Evolutionary conservation across 2,113 vertebrate species (phyloP), one percentile per base, ranked within the genome.

Genomic region (Anarrhichthys ocellatus): DNA sequence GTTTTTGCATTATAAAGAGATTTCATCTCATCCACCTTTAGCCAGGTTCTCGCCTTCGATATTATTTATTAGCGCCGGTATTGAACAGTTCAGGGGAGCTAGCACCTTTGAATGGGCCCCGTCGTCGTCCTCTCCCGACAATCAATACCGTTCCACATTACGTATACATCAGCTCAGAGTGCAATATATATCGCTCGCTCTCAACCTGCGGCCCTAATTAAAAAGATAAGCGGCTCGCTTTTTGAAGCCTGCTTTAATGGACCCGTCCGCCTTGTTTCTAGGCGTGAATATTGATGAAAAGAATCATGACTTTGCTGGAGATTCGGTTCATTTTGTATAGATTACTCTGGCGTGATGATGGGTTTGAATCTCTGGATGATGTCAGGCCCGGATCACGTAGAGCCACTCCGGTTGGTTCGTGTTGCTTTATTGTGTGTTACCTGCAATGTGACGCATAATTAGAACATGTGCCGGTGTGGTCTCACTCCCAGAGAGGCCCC

Each of bases 1-100:
- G 40, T 84, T 92, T 52, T 92, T 93, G 90, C 90, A 90, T 92
- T 82, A 93, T 80, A 91, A 92, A 92, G 91, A 92, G 90, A 92
- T 92, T 88, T 88, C 88, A 89, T 91, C 91, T 91, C 73, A 77
- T 91, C 88, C 81, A 92, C 89, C 92, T 91, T 90, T 81, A 83
- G 88, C 84, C 83, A 89, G 84, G 83, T 91, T 91, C 56, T 88
- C 82, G 82, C 87, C 91, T 93, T 92, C 91, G 90, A 91, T 93
- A 92, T 91, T 92, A 88, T 92, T 91, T 91, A 92, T 92, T 87
- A 90, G 89, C 56, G 5, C 9, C 14, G 24, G 78, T 86, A 83
- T 85, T 86, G 89, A 93, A 80, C 87, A 82, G 82, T 84, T 87
- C 84, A 64, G 13, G 20, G 56, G 73, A 80, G 81, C 87, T 58